Evolutionary conservation across 2,797 vertebrate genomes (phyloP).

Genomic region (Myotis myotis): DNA sequence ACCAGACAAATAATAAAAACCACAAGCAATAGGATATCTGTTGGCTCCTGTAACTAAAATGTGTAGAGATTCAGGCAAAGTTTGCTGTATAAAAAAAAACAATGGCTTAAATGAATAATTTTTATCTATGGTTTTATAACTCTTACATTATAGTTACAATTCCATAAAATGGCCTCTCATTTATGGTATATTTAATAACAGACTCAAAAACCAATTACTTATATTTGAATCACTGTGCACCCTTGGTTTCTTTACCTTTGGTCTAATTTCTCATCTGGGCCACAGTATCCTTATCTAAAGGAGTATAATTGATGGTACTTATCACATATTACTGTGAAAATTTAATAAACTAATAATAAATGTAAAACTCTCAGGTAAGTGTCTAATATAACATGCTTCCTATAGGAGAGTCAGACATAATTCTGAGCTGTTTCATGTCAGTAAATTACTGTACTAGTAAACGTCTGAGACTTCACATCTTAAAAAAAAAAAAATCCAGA

Average conservation of each 20-base stretch:
- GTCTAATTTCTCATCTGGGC: not conserved
- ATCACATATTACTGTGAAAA: not conserved
- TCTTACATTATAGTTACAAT: not conserved
- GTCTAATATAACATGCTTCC: not conserved
- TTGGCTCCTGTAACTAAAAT: not conserved
- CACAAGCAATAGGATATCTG: not conserved
- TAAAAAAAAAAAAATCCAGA: not conserved
- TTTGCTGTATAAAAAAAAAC: not conserved
- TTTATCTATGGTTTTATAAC: not conserved
- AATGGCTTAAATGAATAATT: not conserved
- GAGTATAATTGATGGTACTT: not conserved
- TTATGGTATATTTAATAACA: not conserved
- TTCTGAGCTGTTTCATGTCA: not conserved
- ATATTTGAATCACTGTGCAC: not conserved
- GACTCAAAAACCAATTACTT: not conserved
- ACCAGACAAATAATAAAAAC: not conserved
- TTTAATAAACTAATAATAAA: not conserved
- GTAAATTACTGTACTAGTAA: not conserved
- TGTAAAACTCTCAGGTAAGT: not conserved
- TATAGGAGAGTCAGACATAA: not conserved
- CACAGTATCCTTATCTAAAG: not conserved
- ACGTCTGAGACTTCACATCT: not conserved
- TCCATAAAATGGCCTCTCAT: not conserved
- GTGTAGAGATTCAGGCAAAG: not conserved
- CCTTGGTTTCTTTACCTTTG: not conserved